Conservation (phyloP, 2,797 vertebrate species). For the Darevskia nairensis region DNA sequence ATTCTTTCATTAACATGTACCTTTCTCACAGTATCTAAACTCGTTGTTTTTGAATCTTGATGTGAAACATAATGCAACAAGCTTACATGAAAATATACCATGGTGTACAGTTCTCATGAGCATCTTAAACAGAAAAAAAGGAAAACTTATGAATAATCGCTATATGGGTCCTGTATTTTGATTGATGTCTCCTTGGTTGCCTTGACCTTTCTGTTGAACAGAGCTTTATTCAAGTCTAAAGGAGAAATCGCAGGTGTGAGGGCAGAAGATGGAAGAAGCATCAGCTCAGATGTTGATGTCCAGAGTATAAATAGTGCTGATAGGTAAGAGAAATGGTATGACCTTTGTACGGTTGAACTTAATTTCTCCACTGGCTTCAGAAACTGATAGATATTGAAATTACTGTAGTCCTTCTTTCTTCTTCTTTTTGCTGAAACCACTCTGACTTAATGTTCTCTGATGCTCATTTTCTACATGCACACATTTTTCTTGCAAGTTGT, state of each 20-base stretch:
- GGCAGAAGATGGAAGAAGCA: conserved; percentile 68
- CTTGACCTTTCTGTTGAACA: conserved; percentile 67
- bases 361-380: background rate
- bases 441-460: background rate
- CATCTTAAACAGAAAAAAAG: background rate
- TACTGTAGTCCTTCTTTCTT: background rate
- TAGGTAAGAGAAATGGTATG: conserved; percentile 77
- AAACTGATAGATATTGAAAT: background rate
- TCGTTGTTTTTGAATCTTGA: background rate
- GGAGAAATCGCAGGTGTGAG: conserved; percentile 77
- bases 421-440: background rate
- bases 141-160: background rate
- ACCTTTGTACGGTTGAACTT: background rate
- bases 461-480: background rate
- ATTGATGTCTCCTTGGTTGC: background rate
- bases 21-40: background rate
- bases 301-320: conserved; percentile 76
- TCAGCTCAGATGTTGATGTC: conserved; percentile 78
- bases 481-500: background rate
- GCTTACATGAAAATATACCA: background rate
- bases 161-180: background rate
- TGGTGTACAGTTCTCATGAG: background rate
- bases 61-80: background rate
- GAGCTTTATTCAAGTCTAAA: conserved; percentile 78
- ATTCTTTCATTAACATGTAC: background rate